Conservation (phyloP, 2,888 invertebrate genomes). For the Bugulina stolonifera region DNA sequence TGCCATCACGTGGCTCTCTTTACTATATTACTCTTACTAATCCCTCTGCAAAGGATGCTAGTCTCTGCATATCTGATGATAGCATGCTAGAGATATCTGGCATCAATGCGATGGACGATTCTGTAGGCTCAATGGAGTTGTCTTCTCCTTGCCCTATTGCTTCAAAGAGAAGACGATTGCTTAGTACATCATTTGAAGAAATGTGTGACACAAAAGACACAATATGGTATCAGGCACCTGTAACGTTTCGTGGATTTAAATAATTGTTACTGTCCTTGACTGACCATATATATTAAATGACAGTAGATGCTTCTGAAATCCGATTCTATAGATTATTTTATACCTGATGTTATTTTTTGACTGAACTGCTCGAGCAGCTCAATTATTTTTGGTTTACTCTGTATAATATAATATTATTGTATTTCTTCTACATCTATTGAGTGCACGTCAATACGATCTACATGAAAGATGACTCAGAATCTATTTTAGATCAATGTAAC, state of each 20-base stretch:
- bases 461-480: no score
- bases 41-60: neutral
- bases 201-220: neutral
- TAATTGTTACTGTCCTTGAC: no score
- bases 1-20: neutral
- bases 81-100: neutral
- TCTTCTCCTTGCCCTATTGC: neutral
- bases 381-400: no score
- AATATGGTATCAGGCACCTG: conserved; percentile 10
- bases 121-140: neutral
- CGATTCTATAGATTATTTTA: no score
- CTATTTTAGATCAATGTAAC: no score
- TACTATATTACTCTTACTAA: conserved; percentile 1
- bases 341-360: no score
- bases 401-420: no score
- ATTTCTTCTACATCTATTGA: no score
- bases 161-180: neutral
- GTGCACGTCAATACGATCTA: no score
- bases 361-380: no score
- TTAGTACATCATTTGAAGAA: neutral
- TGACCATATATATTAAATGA: no score
- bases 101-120: neutral
- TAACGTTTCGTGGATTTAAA: neutral
- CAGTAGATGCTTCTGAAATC: no score
- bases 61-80: neutral